phyloP scores from a whole-genome alignment of 2,888 invertebrate species.

The Pteria penguin region DNA sequence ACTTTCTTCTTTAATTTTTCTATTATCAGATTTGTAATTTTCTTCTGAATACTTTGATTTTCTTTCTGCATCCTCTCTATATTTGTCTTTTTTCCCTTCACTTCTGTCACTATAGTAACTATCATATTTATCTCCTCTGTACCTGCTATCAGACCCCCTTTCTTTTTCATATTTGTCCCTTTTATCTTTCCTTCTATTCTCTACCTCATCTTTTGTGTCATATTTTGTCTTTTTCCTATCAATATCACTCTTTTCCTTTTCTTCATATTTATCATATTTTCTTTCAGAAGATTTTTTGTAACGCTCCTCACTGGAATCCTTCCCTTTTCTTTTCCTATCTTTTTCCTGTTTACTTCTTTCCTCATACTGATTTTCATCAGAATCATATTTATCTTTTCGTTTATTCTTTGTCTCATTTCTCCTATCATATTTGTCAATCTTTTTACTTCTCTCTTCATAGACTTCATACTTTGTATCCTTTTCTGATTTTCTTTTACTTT shows the following conservation, averaged over 20 bases:
- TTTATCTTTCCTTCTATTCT: slow-evolving; percentile 5
- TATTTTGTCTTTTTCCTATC: neutral
- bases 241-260: neutral
- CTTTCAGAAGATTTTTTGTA: neutral
- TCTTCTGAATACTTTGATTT: neutral
- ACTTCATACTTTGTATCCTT: neutral
- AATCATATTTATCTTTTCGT: neutral
- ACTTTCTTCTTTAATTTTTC: neutral
- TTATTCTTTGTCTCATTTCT: neutral
- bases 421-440: slow-evolving; percentile 6
- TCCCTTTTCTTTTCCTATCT: neutral
- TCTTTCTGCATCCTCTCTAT: neutral
- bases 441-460: neutral
- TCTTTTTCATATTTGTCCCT: neutral
- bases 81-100: slow-evolving; percentile 11
- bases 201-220: no score
- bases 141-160: slow-evolving; percentile 13
- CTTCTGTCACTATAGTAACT: slow-evolving; percentile 15
- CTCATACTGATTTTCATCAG: neutral
- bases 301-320: neutral
- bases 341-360: neutral
- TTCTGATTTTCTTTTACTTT: neutral
- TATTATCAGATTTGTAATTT: neutral
- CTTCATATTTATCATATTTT: neutral
- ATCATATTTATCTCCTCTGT: slow-evolving; percentile 12